These are phyloP conservation scores for Zygothrica quintamaculata DNA, from an alignment of 2,888 invertebrate genomes.

Conservation along the genomic window DNA sequence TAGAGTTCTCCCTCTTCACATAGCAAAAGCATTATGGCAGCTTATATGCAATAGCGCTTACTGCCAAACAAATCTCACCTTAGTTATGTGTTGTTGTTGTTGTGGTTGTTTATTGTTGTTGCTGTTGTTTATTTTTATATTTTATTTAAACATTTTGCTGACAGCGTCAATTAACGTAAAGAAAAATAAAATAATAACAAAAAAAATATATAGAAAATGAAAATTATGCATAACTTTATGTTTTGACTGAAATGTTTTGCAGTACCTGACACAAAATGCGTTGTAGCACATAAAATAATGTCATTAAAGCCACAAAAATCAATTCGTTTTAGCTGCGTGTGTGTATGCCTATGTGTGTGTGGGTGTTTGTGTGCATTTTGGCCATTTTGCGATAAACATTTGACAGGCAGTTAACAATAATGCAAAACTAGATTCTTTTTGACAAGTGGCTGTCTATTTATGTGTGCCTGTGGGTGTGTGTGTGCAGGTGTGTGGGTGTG, in stretches of 20 bases:
- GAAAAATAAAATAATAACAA: too few species aligned
- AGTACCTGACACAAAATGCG: constrained; percentile 16
- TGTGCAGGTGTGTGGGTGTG: too few species aligned
- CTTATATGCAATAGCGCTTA: constrained; percentile 30
- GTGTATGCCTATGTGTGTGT: not conserved
- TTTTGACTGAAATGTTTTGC: constrained; percentile 34
- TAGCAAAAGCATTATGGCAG: constrained; percentile 45
- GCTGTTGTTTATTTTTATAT: not conserved
- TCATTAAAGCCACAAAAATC: constrained; percentile 60
- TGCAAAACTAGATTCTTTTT: not conserved
- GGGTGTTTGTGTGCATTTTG: constrained; percentile 4
- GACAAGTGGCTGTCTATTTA: not conserved
- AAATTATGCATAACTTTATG: constrained; percentile 48
- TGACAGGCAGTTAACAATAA: constrained; percentile 33
- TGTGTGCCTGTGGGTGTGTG: too few species aligned
- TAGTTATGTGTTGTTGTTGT: constrained; percentile 12
- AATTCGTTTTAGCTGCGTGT: constrained; percentile 40
- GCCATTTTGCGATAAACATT: constrained; percentile 10
- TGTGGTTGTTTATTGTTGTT: not conserved
- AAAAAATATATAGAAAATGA: too few species aligned
- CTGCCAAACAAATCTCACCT: constrained; percentile 24
- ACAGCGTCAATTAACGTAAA: constrained; percentile 72
- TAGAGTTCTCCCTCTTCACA: constrained; percentile 40
- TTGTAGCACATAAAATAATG: constrained; percentile 33
- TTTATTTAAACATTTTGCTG: constrained; percentile 55